A percentile compares a stretch with the other conserved stretches of the same genome.
Evolutionary conservation across 2,797 vertebrate species (phyloP).

Genomic region (Neosilurus mollespiculum): DNA sequence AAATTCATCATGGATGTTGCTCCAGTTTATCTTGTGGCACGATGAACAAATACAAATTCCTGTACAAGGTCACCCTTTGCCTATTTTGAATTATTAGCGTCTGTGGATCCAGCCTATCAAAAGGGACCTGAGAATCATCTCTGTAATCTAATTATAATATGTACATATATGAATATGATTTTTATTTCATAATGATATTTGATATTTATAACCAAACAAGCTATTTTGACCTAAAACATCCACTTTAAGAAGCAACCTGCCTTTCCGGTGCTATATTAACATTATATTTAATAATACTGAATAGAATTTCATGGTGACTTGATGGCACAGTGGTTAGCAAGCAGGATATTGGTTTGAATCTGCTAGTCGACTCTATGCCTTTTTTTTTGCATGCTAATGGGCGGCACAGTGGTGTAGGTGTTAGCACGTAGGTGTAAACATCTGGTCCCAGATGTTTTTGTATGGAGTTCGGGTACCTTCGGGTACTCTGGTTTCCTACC

Average conservation of each 20-base stretch:
- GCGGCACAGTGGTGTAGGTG: no score
- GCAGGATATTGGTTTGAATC: no score
- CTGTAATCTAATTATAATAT: background rate
- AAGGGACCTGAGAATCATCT: background rate
- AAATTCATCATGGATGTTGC: conserved; percentile 2
- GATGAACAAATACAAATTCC: background rate
- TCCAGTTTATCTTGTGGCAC: background rate
- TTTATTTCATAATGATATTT: background rate
- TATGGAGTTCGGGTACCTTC: no score
- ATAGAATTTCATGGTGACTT: background rate
- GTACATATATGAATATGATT: background rate
- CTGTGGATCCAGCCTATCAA: background rate
- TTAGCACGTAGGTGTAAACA: no score
- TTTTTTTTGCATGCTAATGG: no score
- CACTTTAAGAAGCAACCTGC: background rate
- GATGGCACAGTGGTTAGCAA: no score
- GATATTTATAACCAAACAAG: background rate
- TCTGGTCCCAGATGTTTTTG: no score
- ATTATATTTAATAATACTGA: background rate
- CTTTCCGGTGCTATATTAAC: conserved; percentile 7
- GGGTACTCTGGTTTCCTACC: no score
- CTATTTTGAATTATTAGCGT: background rate
- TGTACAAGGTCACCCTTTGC: background rate
- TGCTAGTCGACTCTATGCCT: no score
- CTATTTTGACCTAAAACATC: background rate